Evolutionary conservation across 2,888 invertebrate genomes (phyloP).

Genomic region (Melitaea athalia): DNA sequence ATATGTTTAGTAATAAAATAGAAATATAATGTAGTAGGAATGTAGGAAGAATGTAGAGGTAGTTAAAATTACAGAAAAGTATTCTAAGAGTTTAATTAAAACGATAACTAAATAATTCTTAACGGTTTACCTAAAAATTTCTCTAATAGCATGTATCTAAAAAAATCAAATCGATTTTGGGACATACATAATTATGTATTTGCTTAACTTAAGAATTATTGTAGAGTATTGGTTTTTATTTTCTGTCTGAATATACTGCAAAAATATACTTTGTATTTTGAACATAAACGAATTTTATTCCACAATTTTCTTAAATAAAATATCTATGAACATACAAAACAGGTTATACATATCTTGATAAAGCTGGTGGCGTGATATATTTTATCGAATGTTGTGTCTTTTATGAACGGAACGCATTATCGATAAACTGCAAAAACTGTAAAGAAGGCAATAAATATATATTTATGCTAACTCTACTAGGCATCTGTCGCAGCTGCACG

Average conservation of each 20-base stretch:
- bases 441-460: constrained; percentile 29
- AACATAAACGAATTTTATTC: background rate
- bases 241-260: background rate
- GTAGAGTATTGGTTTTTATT: background rate
- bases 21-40: background rate
- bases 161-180: no score
- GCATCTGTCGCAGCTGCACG: constrained; percentile 36
- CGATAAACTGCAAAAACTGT: constrained; percentile 30
- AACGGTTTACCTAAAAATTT: no score
- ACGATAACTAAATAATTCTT: no score
- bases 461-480: constrained; percentile 17
- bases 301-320: background rate
- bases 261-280: background rate
- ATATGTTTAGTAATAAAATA: background rate
- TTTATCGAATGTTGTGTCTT: constrained; percentile 14
- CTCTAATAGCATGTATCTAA: no score
- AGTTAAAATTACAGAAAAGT: no score
- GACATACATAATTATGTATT: no score
- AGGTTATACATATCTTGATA: background rate
- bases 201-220: no score
- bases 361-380: background rate
- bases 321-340: background rate
- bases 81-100: no score
- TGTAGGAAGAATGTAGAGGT: no score
- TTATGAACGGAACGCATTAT: constrained; percentile 19